A percentile compares a stretch with the other conserved stretches of the same genome.
Conservation (phyloP, 1,140 invertebrate species). For the Musca vetustissima region DNA sequence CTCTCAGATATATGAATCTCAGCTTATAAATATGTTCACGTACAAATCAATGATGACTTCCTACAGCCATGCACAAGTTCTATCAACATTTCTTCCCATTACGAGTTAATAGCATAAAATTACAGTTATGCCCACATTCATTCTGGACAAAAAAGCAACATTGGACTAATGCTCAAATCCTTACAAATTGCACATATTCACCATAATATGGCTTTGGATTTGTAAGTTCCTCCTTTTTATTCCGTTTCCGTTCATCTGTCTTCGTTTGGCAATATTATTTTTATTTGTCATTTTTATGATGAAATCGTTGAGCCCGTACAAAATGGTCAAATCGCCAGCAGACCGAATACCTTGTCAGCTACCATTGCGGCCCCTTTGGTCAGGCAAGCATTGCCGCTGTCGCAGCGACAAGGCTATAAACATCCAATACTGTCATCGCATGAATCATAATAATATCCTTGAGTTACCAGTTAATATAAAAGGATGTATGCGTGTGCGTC, state of each 20-base stretch:
- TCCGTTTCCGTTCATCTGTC: not conserved
- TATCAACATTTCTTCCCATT: too few species aligned
- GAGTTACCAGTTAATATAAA: not conserved
- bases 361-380: not conserved
- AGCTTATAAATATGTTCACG: too few species aligned
- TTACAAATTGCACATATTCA: slow-evolving; percentile 18
- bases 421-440: slow-evolving; percentile 18
- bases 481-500: not conserved
- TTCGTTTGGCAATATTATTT: not conserved
- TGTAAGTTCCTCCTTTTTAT: not conserved
- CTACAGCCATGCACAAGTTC: too few species aligned
- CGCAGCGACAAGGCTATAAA: slow-evolving; percentile 5
- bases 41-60: too few species aligned
- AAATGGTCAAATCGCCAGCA: not conserved
- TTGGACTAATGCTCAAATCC: not conserved
- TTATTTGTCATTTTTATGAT: slow-evolving; percentile 21
- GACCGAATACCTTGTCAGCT: not conserved
- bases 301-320: not conserved
- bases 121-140: too few species aligned
- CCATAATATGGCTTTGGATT: slow-evolving; percentile 10
- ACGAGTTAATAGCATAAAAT: too few species aligned
- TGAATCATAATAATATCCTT: slow-evolving; percentile 22
- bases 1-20: too few species aligned
- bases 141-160: too few species aligned
- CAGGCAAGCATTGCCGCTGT: not conserved